Evolutionary conservation across 1,140 invertebrate species (phyloP).

Genomic region (Homarus americanus): DNA sequence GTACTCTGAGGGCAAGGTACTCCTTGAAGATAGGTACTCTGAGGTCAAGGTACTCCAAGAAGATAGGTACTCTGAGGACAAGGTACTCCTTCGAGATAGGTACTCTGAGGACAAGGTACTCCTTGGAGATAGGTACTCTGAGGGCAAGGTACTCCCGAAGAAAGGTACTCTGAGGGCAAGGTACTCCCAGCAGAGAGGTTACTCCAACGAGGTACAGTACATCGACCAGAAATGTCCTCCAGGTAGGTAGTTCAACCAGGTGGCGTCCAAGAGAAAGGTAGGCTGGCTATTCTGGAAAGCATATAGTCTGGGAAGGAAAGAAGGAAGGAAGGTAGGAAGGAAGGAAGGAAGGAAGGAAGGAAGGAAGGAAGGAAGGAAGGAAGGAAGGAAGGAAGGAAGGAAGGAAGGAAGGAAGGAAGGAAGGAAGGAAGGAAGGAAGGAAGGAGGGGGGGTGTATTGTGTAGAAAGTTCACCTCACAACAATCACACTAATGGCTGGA

Average conservation of each 20-base stretch:
- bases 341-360: background rate
- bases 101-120: too few relatives aligned
- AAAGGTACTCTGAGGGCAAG: background rate
- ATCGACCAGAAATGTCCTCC: too few relatives aligned
- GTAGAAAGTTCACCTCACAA: background rate
- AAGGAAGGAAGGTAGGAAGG: too few relatives aligned
- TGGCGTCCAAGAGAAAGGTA: too few relatives aligned
- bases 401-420: background rate
- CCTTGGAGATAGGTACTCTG: background rate
- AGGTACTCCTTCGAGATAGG: too few relatives aligned
- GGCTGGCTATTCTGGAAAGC: too few relatives aligned
- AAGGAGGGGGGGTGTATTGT: background rate
- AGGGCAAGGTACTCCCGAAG: background rate
- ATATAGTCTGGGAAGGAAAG: too few relatives aligned
- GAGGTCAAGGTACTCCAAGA: too few relatives aligned
- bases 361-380: background rate
- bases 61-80: too few relatives aligned
- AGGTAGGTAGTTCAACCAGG: too few relatives aligned
- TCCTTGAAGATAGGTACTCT: background rate
- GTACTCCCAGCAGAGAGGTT: background rate
- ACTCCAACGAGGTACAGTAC: too few relatives aligned
- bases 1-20: background rate
- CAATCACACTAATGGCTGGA: background rate
- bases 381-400: background rate
- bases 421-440: background rate